These are phyloP conservation scores for Tokudaia tokunoshimensis DNA, from an alignment of 2,797 vertebrate species.

Conservation along the genomic window DNA sequence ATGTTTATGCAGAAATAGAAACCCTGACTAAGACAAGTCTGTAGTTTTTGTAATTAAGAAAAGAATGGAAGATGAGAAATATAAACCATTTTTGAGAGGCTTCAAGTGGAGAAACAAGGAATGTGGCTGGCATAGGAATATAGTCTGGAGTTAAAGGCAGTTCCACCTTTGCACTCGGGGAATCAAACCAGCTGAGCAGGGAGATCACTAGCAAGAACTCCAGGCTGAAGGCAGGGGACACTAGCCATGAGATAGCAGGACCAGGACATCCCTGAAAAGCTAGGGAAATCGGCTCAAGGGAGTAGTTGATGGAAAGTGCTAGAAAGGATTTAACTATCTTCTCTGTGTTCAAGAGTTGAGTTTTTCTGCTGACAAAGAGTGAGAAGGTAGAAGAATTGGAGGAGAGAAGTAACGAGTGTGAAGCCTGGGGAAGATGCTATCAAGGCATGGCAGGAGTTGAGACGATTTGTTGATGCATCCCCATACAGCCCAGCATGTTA, in stretches of 20 bases:
- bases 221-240: neutral
- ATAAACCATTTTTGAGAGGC: neutral
- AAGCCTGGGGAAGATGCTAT: neutral
- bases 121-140: neutral
- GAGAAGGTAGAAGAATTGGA: neutral
- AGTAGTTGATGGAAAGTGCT: neutral
- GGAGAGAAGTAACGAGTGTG: neutral
- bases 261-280: neutral
- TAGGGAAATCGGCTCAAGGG: neutral
- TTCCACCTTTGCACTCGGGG: neutral
- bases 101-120: neutral
- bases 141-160: neutral
- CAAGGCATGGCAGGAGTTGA: no score
- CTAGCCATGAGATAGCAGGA: neutral
- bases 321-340: neutral
- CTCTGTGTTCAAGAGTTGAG: neutral
- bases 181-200: neutral
- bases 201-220: neutral
- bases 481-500: accelerated
- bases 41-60: neutral
- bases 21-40: no score
- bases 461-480: neutral
- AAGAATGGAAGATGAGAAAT: neutral
- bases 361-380: neutral
- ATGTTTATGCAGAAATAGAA: no score